Base-by-base conservation (phyloP, 2,888 invertebrate species). In the Pardosa pseudoannulata region DNA sequence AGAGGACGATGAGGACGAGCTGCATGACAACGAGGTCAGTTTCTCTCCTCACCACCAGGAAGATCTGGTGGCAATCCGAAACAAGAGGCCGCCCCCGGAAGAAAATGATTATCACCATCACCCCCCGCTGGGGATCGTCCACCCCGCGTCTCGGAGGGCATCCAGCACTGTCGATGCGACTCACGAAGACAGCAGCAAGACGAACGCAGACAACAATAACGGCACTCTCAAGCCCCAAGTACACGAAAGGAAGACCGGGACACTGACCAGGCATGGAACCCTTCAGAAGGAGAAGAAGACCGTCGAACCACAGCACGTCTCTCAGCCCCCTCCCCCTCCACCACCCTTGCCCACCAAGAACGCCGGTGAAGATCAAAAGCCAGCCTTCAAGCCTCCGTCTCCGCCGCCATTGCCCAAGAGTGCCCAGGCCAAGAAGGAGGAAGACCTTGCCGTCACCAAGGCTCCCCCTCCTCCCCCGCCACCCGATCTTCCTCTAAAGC, bases 21-120 rank as follows among this genome's bases (percentile, higher is more conserved):
- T 87, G 80, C 87, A 87, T 87, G 87, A 87, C 87, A 87, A 87
- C 56, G 87, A 87, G 56, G 87, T 87, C 87, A 87, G 87, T 76
- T 87, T 87, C 87, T 87, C 87, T 87, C 87, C 87, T 87, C 87
- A 87, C 87, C 87, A 87, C 87, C 87, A 87, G 87, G 87, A 87
- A 75, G 87, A 87, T 72, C 87, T 87, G 87, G 87, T 87, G 87
- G 87, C 87, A 75, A 87, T 87, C 76, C 87, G 87, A 13, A 87
- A 87, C 80, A 87, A 87, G 67, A 75, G 87, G 74, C 87, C 87
- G 65, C 80, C 80, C 19, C 76, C 75, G 0, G 86, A 87, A 31
- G n/a, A 31, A 41, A 56, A 70, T 0, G 13, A n/a, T n/a, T n/a
- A n/a, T n/a, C n/a, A n/a, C n/a, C n/a, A n/a, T n/a, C n/a, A n/a